Evolutionary conservation across 2,113 vertebrate genomes (phyloP).

Genomic region (Apistogramma diplotaenia): DNA sequence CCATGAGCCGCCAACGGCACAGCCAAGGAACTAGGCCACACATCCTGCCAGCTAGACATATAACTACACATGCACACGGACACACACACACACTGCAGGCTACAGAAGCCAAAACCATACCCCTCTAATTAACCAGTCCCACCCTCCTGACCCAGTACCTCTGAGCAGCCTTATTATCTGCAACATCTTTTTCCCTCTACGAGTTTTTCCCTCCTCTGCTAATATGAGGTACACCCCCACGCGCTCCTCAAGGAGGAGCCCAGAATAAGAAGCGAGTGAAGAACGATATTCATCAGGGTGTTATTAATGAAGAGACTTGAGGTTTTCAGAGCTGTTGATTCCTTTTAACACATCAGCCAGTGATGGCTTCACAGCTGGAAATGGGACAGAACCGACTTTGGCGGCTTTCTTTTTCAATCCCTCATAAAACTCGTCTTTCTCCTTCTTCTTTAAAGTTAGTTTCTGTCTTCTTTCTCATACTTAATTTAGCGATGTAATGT

Average conservation of each 20-base stretch:
- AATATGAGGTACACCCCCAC: slow-evolving; percentile 32
- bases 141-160: slow-evolving; percentile 50
- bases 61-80: slow-evolving; percentile 6
- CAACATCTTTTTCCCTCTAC: slow-evolving; percentile 1
- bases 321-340: neutral
- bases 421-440: fast-evolving
- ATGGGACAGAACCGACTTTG: neutral
- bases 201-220: neutral
- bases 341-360: neutral
- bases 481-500: neutral
- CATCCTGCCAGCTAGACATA: slow-evolving; percentile 35
- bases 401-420: neutral
- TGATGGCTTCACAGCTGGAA: neutral
- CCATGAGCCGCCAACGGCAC: slow-evolving; percentile 24
- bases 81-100: slow-evolving; percentile 28
- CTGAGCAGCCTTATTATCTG: slow-evolving; percentile 47
- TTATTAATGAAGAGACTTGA: neutral
- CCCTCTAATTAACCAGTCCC: slow-evolving; percentile 64
- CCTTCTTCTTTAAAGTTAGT: neutral
- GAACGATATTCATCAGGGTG: neutral
- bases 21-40: slow-evolving; percentile 33
- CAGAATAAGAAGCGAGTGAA: neutral
- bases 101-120: slow-evolving; percentile 32
- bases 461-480: neutral
- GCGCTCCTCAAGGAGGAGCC: neutral